Base-by-base conservation (phyloP, 2,888 invertebrate genomes). In the Lamellibrachia columna region DNA sequence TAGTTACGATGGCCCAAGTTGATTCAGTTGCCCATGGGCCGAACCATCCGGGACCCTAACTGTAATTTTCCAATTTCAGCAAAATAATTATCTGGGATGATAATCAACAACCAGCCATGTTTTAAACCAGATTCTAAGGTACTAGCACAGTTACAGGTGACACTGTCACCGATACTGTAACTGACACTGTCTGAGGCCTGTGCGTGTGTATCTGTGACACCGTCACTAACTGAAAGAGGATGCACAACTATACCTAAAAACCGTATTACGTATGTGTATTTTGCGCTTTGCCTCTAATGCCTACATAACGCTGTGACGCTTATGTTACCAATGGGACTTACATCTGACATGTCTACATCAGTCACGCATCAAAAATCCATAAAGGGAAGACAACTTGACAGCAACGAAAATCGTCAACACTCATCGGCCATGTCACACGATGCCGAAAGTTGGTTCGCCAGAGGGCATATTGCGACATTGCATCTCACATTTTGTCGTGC, bases 311-410 rank as follows among this genome's bases (percentile, higher is more conserved):
- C 75, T 75, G 60, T 15, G 22, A 60, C 22, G 75, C n/a, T 22
- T 75, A 75, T 75, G 22, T 75, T 75, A 75, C 75, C 15, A 75
- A 75, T 75, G 22, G 2, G 22, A 75, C 75, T 75, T 75, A 75
- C 75, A 75, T 75, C 75, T 75, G 75, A 75, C 75, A 75, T 75
- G 75, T 75, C 75, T 75, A 75, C 75, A 75, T 75, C 75, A 75
- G 75, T 75, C 75, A 75, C 22, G n/a, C 15, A 75, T 75, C 75
- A 75, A 75, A 22, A 15, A 22, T 75, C 75, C 75, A 22, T 15
- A 75, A 75, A 75, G 22, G 75, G n/a, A 75, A 75, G 22, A 75
- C 22, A 75, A 75, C 15, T 75, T 75, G 75, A 75, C 15, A 75
- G 15, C 75, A 75, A 6, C 75, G 75, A 75, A 75, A 75, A 75